These are phyloP conservation scores for Orientallactaga sibirica DNA, from an alignment of 2,797 vertebrate genomes.

Conservation along the genomic window DNA sequence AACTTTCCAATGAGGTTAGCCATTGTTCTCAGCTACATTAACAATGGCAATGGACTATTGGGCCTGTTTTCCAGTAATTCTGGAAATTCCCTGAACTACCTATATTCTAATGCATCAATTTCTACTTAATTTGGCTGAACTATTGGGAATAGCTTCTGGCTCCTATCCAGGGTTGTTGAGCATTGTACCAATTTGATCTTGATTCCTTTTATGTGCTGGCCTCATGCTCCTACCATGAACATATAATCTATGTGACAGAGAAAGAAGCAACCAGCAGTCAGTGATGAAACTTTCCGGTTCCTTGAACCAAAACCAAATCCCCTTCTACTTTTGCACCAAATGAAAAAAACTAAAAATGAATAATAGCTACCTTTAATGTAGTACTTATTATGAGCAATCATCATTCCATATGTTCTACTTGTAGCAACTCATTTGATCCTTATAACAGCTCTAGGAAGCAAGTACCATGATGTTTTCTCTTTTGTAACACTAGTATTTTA, in stretches of 20 bases:
- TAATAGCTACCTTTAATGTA: background rate
- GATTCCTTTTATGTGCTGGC: background rate
- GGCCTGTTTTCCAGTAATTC: background rate
- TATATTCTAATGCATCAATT: background rate
- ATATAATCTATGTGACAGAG: background rate
- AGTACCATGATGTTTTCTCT: background rate
- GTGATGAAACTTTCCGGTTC: background rate
- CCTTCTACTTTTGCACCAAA: slow-evolving; percentile 23
- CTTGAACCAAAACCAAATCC: background rate
- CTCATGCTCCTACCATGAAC: background rate
- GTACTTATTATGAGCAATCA: background rate
- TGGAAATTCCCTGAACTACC: background rate
- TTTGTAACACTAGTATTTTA: background rate
- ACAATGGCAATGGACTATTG: background rate
- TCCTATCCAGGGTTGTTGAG: background rate
- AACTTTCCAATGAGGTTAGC: background rate
- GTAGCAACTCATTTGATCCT: background rate
- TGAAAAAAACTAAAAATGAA: background rate
- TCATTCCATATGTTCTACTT: background rate
- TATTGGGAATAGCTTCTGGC: background rate
- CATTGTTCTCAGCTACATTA: background rate
- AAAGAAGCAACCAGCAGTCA: background rate
- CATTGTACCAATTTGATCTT: background rate
- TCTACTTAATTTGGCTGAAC: background rate
- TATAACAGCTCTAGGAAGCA: slow-evolving; percentile 13